phyloP scores from a whole-genome alignment of 2,888 invertebrate genomes.

The Idaea aversata region DNA sequence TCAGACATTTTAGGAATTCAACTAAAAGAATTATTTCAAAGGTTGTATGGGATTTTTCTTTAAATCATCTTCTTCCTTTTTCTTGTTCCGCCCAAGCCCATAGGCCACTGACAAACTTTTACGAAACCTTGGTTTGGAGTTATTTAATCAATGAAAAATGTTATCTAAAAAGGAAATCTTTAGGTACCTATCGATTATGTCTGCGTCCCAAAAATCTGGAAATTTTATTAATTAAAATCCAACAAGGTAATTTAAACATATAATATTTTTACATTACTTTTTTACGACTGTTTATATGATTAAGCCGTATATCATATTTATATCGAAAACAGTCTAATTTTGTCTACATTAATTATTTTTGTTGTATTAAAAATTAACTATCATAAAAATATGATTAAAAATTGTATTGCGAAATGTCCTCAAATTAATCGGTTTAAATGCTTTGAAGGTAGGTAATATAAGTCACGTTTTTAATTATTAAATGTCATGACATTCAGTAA shows the following conservation, averaged over 20 bases:
- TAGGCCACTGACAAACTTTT: too few relatives aligned
- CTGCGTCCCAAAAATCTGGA: not conserved
- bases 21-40: too few relatives aligned
- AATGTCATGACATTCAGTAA: conserved; percentile 5
- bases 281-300: not conserved
- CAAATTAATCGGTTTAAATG: conserved; percentile 6
- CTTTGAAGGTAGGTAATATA: not conserved
- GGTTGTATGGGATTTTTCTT: too few relatives aligned
- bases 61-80: too few relatives aligned
- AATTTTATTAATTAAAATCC: not conserved
- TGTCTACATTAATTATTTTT: not conserved
- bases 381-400: conserved; percentile 10
- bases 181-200: not conserved
- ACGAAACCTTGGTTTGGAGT: too few relatives aligned
- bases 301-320: not conserved
- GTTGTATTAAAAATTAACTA: not conserved
- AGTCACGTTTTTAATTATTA: conserved; percentile 5
- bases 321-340: not conserved
- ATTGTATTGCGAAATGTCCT: conserved; percentile 6
- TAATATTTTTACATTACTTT: not conserved
- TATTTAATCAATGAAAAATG: too few relatives aligned
- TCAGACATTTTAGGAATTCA: too few relatives aligned
- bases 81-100: too few relatives aligned
- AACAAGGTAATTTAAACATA: not conserved
- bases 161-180: too few relatives aligned